Evolutionary conservation across 2,797 vertebrate species (phyloP).

Genomic region (Taeniopygia guttata): DNA sequence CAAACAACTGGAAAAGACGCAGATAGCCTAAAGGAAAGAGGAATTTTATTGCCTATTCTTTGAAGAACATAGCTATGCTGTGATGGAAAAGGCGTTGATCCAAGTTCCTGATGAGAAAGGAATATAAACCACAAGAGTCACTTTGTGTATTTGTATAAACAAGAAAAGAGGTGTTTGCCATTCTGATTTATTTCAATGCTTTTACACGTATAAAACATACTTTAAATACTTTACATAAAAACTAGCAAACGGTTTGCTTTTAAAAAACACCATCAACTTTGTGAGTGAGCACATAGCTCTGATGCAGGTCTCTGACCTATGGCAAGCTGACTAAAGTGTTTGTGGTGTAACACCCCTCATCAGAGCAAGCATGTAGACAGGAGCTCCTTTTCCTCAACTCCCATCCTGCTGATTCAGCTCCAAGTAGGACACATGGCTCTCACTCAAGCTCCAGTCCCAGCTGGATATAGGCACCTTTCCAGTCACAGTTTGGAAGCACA

Average conservation of each 20-base stretch:
- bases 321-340: neutral
- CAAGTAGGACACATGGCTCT: neutral
- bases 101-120: neutral
- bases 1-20: neutral
- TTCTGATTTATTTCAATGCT: conserved; percentile 52
- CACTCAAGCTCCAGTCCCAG: neutral
- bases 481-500: neutral
- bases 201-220: conserved; percentile 42
- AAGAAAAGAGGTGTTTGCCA: neutral
- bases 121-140: neutral
- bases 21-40: neutral
- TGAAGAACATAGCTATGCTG: neutral
- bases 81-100: neutral
- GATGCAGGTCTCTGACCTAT: conserved; percentile 1
- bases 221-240: conserved; percentile 31
- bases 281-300: neutral
- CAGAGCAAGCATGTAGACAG: neutral
- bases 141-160: neutral
- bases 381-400: neutral
- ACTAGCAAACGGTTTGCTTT: neutral
- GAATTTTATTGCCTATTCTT: neutral
- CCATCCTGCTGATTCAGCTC: neutral
- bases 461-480: neutral
- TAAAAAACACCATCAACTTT: neutral
- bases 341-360: neutral